Evolutionary conservation across 2,113 vertebrate species (phyloP), one percentile per base, ranked within the genome.

Genomic region (Saimiri boliviensis): DNA sequence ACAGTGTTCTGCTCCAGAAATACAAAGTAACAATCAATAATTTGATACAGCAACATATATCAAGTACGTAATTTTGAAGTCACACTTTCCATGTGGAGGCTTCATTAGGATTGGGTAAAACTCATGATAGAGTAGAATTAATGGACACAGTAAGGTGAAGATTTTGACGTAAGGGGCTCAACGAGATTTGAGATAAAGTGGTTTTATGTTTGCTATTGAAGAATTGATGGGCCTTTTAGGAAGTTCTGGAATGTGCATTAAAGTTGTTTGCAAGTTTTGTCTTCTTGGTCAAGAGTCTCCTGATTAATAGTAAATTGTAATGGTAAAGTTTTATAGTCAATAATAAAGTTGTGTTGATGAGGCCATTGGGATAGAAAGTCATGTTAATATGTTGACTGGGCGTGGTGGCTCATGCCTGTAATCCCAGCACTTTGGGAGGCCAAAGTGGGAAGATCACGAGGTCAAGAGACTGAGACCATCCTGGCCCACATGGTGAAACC

Each of bases 31-130:
- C 20, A 89, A 74, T 40, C 35, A 54, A 54, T 80, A 58, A 84
- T 95, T 83, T 90, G 49, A 77, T 66, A n/a, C 45, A 85, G 52
- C 16, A 11, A 14, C 23, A 45, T 45, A 60, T 8, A 74, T 40
- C 54, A 54, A 42, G 32, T 58, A 70, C 1, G 23, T 94, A 74
- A 83, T 42, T 93, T 94, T 95, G 47, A 94, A 89, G 40, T 89
- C 23, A 19, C 27, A 19, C 58, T 86, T 96, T 84, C 42, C 71
- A 0, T 49, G 10, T 63, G 8, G 54, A 89, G 45, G 3, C 25
- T 63, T 81, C 6, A 23, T 81, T 71, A 68, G 66, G 21, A 79
- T 11, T 73, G 9, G 19, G 2, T 63, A 54, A 63, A 90, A 89
- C 66, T 30, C 47, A 68, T 76, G 6, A 40, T 68, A 0, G 8